Evolutionary conservation across 2,797 vertebrate genomes (phyloP).

Genomic region (Acanthornis magna): DNA sequence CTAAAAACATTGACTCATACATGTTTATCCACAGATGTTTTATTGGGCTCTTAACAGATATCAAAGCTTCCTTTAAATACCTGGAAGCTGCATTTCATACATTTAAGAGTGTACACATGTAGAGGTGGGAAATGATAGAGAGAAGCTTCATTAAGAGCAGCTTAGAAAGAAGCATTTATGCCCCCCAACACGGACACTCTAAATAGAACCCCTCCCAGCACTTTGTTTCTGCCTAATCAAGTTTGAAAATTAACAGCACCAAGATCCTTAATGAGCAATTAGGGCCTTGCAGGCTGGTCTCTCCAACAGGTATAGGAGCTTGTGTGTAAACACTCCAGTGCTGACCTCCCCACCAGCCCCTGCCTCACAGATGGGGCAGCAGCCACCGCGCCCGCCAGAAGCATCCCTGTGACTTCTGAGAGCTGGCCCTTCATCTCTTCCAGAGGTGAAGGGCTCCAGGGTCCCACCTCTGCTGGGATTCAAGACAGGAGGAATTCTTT

Average conservation of each 20-base stretch:
- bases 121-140: background rate
- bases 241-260: conserved; percentile 1
- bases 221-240: conserved; percentile 5
- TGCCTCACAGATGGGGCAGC: accelerated
- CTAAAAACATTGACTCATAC: background rate
- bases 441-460: background rate
- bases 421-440: background rate
- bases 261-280: background rate
- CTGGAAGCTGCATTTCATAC: background rate
- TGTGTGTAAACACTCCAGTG: background rate
- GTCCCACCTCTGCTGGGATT: background rate
- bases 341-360: background rate
- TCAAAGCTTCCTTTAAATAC: background rate
- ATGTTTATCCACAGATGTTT: background rate
- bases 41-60: background rate
- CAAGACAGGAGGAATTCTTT: background rate
- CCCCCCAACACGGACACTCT: accelerated
- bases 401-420: background rate
- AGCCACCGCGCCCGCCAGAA: background rate
- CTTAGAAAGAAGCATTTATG: background rate
- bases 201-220: background rate
- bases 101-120: background rate
- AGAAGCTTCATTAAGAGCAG: background rate
- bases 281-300: background rate
- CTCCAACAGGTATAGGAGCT: background rate